phyloP scores from a whole-genome alignment of 2,113 vertebrate genomes.

The Planiliza haematocheilus region DNA sequence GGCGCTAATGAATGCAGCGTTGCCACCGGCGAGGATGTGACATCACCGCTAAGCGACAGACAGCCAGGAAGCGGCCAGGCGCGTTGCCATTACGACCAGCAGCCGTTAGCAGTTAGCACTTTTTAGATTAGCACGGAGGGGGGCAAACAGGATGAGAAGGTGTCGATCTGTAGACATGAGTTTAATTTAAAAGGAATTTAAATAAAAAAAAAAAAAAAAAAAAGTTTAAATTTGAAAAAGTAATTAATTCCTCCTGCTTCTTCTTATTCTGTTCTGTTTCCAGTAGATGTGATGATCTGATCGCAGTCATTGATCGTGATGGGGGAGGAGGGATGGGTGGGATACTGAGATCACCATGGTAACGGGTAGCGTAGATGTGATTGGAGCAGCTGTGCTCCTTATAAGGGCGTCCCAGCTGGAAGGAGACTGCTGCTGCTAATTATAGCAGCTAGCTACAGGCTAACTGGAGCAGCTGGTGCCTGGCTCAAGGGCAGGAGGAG shows the following conservation, averaged over 20 bases:
- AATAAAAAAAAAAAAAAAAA: no score
- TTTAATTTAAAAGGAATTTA: no score
- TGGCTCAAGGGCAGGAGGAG: constrained; percentile 43
- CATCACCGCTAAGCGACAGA: constrained; percentile 32
- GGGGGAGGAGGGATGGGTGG: no score
- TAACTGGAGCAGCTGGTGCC: constrained; percentile 48
- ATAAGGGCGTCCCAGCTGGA: constrained; percentile 52
- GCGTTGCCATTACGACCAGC: not conserved
- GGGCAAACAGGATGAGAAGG: not conserved
- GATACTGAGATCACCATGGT: constrained; percentile 60
- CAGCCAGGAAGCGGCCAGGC: not conserved
- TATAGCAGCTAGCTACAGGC: constrained; percentile 52
- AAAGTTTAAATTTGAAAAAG: no score
- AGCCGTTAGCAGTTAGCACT: not conserved
- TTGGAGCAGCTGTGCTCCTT: constrained; percentile 67
- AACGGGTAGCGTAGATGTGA: constrained; percentile 47
- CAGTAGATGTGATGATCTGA: no score
- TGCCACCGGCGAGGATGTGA: constrained; percentile 23
- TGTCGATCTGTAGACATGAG: no score
- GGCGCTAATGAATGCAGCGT: constrained; percentile 37
- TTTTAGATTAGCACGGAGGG: constrained; percentile 11
- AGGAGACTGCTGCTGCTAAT: constrained; percentile 53
- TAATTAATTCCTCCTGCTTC: no score
- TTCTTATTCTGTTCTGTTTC: no score
- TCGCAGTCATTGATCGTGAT: no score